These are phyloP conservation scores for Oceanodroma leucorhoa DNA, from an alignment of 2,797 vertebrate genomes.

Conservation along the genomic window DNA sequence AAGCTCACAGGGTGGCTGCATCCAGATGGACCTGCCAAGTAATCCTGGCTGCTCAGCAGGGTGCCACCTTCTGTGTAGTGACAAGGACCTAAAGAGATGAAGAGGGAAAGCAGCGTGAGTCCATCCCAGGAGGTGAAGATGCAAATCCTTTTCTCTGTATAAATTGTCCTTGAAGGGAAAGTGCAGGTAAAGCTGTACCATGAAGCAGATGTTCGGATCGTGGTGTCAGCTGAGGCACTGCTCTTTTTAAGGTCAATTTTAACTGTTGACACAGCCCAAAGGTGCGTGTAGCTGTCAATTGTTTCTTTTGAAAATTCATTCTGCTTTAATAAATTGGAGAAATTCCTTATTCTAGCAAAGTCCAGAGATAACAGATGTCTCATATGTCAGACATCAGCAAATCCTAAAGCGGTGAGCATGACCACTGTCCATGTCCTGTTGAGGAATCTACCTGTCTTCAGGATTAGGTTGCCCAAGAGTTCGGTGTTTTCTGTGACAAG, in stretches of 20 bases:
- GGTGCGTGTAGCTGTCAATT: background rate
- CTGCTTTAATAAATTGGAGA: background rate
- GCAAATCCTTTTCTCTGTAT: conserved; percentile 18
- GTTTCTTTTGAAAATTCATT: background rate
- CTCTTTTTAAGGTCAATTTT: background rate
- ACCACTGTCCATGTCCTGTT: background rate
- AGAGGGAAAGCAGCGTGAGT: conserved; percentile 16
- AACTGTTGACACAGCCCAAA: background rate
- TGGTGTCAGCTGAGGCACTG: background rate
- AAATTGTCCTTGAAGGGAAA: conserved; percentile 48
- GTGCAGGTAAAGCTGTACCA: background rate
- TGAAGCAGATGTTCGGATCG: background rate
- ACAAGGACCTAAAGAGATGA: conserved; percentile 51
- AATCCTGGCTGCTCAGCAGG: conserved; percentile 29
- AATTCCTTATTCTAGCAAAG: background rate
- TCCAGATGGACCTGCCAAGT: conserved; percentile 59
- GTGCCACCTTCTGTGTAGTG: conserved; percentile 31
- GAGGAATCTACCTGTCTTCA: background rate
- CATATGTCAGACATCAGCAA: background rate
- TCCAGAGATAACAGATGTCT: conserved; percentile 26
- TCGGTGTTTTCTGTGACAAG: background rate
- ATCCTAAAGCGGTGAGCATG: background rate
- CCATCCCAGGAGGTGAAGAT: conserved; percentile 15
- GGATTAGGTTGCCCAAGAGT: background rate
- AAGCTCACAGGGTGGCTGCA: conserved; percentile 1